Conservation (phyloP, 2,797 vertebrate species). For the Simalia tracyae region DNA sequence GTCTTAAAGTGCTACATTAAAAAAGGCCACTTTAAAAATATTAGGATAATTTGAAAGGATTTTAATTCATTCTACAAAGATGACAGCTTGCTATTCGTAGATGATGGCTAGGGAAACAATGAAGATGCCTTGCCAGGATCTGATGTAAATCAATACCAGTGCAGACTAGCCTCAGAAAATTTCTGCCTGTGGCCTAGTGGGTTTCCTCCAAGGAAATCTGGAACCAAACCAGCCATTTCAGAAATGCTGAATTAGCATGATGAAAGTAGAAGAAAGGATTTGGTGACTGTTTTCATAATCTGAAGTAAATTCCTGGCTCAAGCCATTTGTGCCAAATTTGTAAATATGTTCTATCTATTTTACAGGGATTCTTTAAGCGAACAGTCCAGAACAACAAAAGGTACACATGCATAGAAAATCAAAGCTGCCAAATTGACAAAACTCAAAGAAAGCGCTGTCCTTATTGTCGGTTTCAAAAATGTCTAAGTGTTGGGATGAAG, state of each 20-base stretch:
- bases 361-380: slow-evolving; percentile 98
- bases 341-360: slow-evolving; percentile 69
- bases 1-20: slow-evolving; percentile 30
- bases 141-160: slow-evolving; percentile 45
- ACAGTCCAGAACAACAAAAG: slow-evolving; percentile 99
- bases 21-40: slow-evolving; percentile 7
- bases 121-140: slow-evolving; percentile 21
- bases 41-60: not conserved
- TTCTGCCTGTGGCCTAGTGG: slow-evolving; percentile 15
- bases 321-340: not conserved
- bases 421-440: slow-evolving; percentile 99
- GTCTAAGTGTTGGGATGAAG: slow-evolving; percentile 98
- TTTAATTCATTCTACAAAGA: slow-evolving; percentile 5
- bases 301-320: slow-evolving; percentile 49
- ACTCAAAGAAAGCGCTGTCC: slow-evolving; percentile 97
- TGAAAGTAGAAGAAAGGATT: slow-evolving; percentile 13
- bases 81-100: not conserved
- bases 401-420: slow-evolving; percentile 99
- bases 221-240: slow-evolving; percentile 43
- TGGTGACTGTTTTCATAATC: slow-evolving; percentile 44
- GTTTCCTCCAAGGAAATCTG: slow-evolving; percentile 46
- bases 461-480: slow-evolving; percentile 99
- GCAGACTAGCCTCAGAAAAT: slow-evolving; percentile 25
- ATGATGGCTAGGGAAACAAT: slow-evolving; percentile 12
- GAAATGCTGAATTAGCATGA: slow-evolving; percentile 25